Evolutionary conservation across 2,113 vertebrate species (phyloP).

Genomic region (Prietella phreatophila): DNA sequence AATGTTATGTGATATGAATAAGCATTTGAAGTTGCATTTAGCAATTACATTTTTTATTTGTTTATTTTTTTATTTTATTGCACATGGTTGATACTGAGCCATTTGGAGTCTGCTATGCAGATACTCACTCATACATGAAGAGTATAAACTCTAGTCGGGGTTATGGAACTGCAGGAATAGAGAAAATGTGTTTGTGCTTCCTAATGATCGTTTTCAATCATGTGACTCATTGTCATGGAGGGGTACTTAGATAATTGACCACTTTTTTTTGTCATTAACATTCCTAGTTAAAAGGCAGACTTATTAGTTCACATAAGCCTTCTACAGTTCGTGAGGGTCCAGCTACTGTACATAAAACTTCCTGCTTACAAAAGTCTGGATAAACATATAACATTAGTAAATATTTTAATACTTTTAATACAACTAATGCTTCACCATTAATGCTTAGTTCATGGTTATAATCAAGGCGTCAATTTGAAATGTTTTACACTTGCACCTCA

Average conservation of each 20-base stretch:
- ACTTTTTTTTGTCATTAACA: slow-evolving; percentile 11
- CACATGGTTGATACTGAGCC: neutral
- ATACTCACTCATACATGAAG: slow-evolving; percentile 2
- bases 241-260: slow-evolving; percentile 31
- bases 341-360: neutral
- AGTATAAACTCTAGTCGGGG: slow-evolving; percentile 30
- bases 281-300: slow-evolving; percentile 12
- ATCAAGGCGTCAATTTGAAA: neutral
- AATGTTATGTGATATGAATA: neutral
- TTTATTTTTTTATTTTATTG: neutral
- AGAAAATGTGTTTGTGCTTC: slow-evolving; percentile 34
- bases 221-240: slow-evolving; percentile 38
- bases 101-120: neutral
- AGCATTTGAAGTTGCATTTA: neutral
- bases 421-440: neutral
- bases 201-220: slow-evolving; percentile 32
- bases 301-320: slow-evolving; percentile 2
- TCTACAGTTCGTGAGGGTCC: neutral
- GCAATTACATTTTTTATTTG: neutral
- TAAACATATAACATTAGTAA: neutral
- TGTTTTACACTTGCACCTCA: neutral
- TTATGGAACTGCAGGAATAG: neutral
- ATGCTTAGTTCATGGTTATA: neutral
- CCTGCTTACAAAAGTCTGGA: neutral
- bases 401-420: neutral